A percentile compares a stretch with the other conserved stretches of the same genome.
phyloP scores from a whole-genome alignment of 2,888 invertebrate species.

The Xestia ashworthii region DNA sequence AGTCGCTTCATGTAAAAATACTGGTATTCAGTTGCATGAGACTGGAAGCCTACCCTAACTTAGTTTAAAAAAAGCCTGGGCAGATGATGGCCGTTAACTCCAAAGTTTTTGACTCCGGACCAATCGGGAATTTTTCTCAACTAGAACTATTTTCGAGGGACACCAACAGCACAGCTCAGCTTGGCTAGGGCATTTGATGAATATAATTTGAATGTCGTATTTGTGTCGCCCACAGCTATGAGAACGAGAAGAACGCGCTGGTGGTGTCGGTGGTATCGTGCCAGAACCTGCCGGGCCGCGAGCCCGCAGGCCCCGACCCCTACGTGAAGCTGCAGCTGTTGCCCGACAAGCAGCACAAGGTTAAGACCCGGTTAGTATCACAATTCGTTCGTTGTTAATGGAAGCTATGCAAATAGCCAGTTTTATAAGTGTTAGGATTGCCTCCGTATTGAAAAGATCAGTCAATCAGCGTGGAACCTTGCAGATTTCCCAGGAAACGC shows the following conservation, averaged over 20 bases:
- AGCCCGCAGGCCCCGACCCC: slow-evolving; percentile 97
- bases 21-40: too few species aligned
- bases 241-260: slow-evolving; percentile 96
- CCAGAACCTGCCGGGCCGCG: slow-evolving; percentile 96
- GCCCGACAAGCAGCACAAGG: slow-evolving; percentile 99
- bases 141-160: background rate
- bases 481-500: background rate
- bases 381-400: background rate
- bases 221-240: slow-evolving; percentile 91
- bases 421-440: background rate
- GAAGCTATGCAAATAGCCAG: background rate
- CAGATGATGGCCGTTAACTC: too few species aligned
- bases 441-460: background rate
- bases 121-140: background rate
- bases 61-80: too few species aligned
- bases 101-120: too few species aligned
- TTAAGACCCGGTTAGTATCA: slow-evolving; percentile 94
- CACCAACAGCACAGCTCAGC: too few species aligned
- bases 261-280: slow-evolving; percentile 98
- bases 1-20: too few species aligned
- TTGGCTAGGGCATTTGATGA: background rate
- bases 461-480: background rate
- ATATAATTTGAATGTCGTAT: background rate
- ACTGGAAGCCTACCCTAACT: too few species aligned
- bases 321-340: slow-evolving; percentile 99